These are phyloP conservation scores for Drosophila infuscata DNA, from an alignment of 2,888 invertebrate genomes.

Conservation along the genomic window DNA sequence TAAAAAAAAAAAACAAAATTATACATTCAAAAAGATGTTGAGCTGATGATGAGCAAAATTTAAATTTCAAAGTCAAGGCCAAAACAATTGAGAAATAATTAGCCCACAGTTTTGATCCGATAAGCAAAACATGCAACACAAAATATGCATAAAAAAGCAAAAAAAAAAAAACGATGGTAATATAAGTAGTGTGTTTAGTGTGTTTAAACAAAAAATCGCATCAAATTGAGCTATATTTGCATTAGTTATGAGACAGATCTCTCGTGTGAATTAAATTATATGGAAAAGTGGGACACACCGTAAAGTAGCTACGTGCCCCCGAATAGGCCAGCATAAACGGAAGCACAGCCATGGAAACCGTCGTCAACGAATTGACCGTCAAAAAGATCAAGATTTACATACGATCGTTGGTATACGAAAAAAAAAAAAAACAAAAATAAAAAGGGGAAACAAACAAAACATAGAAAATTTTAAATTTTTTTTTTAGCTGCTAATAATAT, in stretches of 20 bases:
- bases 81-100: slow-evolving; percentile 35
- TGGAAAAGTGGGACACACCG: slow-evolving; percentile 39
- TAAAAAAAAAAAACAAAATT: slow-evolving; percentile 20
- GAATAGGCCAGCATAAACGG: slow-evolving; percentile 44
- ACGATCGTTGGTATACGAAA: slow-evolving; percentile 24
- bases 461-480: slow-evolving; percentile 25
- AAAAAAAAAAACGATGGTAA: neutral
- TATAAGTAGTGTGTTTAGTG: neutral
- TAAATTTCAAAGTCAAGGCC: slow-evolving; percentile 70
- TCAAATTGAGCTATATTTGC: slow-evolving; percentile 23
- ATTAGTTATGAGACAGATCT: slow-evolving; percentile 19
- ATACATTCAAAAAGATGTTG: neutral
- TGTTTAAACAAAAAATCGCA: slow-evolving; percentile 20
- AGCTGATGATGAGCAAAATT: slow-evolving; percentile 24
- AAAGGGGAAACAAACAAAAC: slow-evolving; percentile 43
- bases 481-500: slow-evolving; percentile 34
- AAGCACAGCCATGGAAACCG: slow-evolving; percentile 65
- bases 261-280: slow-evolving; percentile 1
- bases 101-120: slow-evolving; percentile 32
- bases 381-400: slow-evolving; percentile 66
- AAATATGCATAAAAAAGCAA: slow-evolving; percentile 28
- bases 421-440: slow-evolving; percentile 4
- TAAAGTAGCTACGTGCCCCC: slow-evolving; percentile 7
- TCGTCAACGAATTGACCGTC: slow-evolving; percentile 24
- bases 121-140: slow-evolving; percentile 27